Percentiles rank a stretch among this genome's conserved stretches.
Evolutionary conservation across 2,888 invertebrate genomes (phyloP).

Genomic region (Hypselothyrea guttata): DNA sequence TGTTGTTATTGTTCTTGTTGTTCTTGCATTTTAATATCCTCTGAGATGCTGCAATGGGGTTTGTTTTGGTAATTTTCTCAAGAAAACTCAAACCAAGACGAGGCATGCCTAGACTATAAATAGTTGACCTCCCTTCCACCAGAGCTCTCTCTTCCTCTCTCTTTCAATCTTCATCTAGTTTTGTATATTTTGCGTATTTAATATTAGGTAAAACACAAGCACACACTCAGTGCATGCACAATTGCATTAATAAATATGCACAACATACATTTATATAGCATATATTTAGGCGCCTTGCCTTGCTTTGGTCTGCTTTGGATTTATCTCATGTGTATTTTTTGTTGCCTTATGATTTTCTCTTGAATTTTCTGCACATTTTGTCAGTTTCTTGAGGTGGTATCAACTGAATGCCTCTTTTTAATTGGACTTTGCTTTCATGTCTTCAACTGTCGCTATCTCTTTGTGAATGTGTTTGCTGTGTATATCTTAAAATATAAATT

Average conservation of each 20-base stretch:
- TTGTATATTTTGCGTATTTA: conserved; percentile 29
- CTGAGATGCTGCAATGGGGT: conserved; percentile 53
- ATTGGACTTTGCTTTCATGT: conserved; percentile 34
- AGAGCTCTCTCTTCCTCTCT: conserved; percentile 5
- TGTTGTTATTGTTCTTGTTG: conserved; percentile 32
- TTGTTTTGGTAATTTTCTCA: conserved; percentile 70
- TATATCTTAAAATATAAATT: too few relatives aligned
- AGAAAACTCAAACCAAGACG: conserved; percentile 66
- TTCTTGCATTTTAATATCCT: conserved; percentile 52
- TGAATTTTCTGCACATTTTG: conserved; percentile 12
- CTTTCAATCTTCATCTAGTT: conserved; percentile 7
- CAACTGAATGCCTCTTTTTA: conserved; percentile 35
- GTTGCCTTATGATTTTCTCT: conserved; percentile 1
- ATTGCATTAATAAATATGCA: conserved; percentile 57
- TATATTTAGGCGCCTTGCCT: conserved; percentile 23
- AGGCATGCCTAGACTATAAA: conserved; percentile 39
- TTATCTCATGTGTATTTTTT: conserved; percentile 28
- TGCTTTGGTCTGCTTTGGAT: conserved; percentile 21
- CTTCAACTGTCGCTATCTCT: neutral
- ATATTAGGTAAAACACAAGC: conserved; percentile 25
- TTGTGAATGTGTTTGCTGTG: neutral
- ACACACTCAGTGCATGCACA: conserved; percentile 14
- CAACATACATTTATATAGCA: conserved; percentile 40
- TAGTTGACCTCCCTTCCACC: conserved; percentile 50
- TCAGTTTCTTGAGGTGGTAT: conserved; percentile 16